Base-by-base conservation (phyloP, 2,888 invertebrate species). In the Oscheius myriophilus region DNA sequence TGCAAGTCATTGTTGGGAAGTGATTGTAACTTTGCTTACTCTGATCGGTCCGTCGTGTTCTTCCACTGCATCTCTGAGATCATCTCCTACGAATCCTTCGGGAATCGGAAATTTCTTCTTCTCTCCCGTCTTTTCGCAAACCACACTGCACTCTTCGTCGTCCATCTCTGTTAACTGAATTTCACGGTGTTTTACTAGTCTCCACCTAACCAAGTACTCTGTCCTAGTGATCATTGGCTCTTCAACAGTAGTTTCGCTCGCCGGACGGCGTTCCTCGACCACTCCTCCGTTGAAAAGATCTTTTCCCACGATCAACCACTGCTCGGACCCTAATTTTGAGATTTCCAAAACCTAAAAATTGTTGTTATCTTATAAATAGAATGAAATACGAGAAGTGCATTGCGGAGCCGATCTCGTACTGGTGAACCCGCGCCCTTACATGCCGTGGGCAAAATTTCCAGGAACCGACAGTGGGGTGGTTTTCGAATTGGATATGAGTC, bases 41-140 rank as follows among this genome's bases (percentile, higher is more conserved):
- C 49, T 25, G 14, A 61, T 61, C 16, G 26, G 25, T n/a, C 61
- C 61, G 16, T 61, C 49, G 25, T 61, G 49, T 25, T 61, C 61
- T 33, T 61, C 61, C 6, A 61, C 49, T 11, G 61, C 61, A 12
- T 33, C 33, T 46, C 61, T 45, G 33, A 61, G 39, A 46, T 61
- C 61, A 21, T 61, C 61, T n/a, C 61, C 61, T n/a, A 61, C 49
- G 46, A 49, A 61, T 49, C 61, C 61, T 46, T 61, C 61, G 4
- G 61, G 61, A 46, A 61, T 51, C 9, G 49, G n/a, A 33, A 61
- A 26, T 33, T 46, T 61, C 49, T 26, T 61, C 21, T 25, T 14
- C 9, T 9, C 33, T 6, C 61, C 61, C 46, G 61, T 61, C 33
- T 21, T 61, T 16, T 49, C 61, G 18, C 18, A 21, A 14, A 25